Base-by-base conservation (phyloP, 2,888 invertebrate species). In the Morpho deidamia region DNA sequence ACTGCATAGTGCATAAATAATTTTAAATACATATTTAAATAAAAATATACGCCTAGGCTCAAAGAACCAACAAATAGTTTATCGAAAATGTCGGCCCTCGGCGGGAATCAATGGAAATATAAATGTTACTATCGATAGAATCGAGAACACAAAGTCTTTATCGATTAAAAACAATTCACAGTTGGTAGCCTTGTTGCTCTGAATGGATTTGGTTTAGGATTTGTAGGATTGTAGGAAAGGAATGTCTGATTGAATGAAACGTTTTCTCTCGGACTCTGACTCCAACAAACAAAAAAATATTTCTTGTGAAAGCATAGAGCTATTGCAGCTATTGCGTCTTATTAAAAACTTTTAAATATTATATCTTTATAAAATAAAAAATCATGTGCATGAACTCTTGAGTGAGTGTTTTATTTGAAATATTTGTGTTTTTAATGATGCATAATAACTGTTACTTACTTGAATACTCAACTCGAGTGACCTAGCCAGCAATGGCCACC, bases 361-460 rank as follows among this genome's bases (percentile, higher is more conserved):
- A 64, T 35, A 35, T 2, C 8, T 48, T 11, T 58, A 54, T 53
- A 55, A 61, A 62, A 56, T 65, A 51, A 62, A 65, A 79, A 85
- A 88, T 83, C 74, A 89, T 89, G 88, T 87, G 80, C 81, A 88
- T 85, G 80, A 81, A 84, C 68, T 87, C 81, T 81, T 83, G 80
- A 86, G 87, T 87, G 78, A 83, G 88, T 89, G 77, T 72, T 70
- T 72, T 68, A 56, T 70, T 71, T 71, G 49, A 59, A 68, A 65
- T 70, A 69, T 64, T 69, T 59, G 61, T 66, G 62, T 74, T 60
- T 63, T 58, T 58, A 58, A 60, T 56, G 64, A 66, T 64, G 59
- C 63, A 61, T 66, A 65, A 70, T 74, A 73, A 72, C 65, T 67
- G 68, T 74, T 71, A 55, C 43, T 42, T 56, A 63, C 56, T 64